Evolutionary conservation across 2,113 vertebrate species (phyloP).

Genomic region (Alces alces): DNA sequence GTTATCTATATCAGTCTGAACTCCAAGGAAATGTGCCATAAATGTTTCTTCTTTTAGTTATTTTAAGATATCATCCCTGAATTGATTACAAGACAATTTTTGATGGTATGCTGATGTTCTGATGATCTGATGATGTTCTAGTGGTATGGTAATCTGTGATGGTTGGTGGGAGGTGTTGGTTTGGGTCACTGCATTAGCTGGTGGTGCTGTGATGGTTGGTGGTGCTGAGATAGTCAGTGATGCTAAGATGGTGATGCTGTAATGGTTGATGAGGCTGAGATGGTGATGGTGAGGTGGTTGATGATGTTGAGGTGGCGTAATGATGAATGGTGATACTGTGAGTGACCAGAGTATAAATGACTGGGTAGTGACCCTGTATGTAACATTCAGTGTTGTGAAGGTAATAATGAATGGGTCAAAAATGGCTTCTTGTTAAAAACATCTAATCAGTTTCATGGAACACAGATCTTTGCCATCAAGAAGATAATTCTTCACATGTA

Average conservation of each 20-base stretch:
- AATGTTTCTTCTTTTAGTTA: neutral
- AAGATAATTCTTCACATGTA: neutral
- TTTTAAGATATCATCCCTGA: neutral
- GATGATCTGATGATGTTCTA: no score
- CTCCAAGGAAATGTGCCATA: neutral
- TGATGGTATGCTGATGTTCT: neutral
- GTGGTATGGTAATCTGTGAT: neutral
- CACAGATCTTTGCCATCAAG: neutral
- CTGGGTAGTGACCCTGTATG: neutral
- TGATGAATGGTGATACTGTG: neutral
- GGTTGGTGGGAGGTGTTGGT: neutral
- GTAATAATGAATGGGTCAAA: neutral
- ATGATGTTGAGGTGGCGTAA: neutral
- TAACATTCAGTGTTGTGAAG: neutral
- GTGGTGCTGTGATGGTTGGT: neutral
- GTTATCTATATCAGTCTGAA: neutral
- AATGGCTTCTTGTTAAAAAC: neutral
- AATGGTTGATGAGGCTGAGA: neutral
- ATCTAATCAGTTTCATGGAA: neutral
- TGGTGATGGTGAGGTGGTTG: no score
- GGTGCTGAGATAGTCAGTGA: neutral
- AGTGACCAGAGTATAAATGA: neutral
- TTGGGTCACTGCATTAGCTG: neutral
- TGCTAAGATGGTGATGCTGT: neutral
- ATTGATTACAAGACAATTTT: neutral